Percentiles rank a stretch among this genome's conserved stretches.
These are phyloP conservation scores for Catostomus latipinnis DNA, from an alignment of 2,797 vertebrate species.

Conservation along the genomic window DNA sequence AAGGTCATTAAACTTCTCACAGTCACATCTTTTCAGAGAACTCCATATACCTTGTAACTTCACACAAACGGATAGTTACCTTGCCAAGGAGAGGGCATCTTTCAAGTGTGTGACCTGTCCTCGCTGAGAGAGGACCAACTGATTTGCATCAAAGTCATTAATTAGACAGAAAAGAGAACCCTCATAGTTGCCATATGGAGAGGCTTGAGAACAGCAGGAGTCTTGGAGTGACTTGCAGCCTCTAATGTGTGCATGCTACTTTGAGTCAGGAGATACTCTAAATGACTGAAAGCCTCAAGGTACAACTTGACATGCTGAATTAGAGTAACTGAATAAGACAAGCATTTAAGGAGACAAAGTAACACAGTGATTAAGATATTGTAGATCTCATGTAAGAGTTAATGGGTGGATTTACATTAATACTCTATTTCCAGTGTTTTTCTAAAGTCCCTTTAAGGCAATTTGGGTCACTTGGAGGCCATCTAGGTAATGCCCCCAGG, in stretches of 20 bases:
- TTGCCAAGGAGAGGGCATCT: slow-evolving; percentile 59
- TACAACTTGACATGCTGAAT: slow-evolving; percentile 45
- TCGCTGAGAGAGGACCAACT: slow-evolving; percentile 51
- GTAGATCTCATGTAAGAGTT: too few species aligned
- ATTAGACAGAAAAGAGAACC: slow-evolving; percentile 64
- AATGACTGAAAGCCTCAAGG: slow-evolving; percentile 67
- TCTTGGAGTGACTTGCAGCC: slow-evolving; percentile 59
- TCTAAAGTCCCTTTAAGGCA: too few species aligned
- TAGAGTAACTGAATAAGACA: neutral
- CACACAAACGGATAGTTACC: slow-evolving; percentile 71
- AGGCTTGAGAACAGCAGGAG: slow-evolving; percentile 57
- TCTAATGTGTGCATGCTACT: slow-evolving; percentile 62
- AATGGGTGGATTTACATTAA: too few species aligned
- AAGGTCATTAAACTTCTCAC: slow-evolving; percentile 24
- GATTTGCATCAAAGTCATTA: slow-evolving; percentile 63
- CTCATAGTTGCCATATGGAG: slow-evolving; percentile 62
- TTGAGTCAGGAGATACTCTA: slow-evolving; percentile 64
- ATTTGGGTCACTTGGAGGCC: too few species aligned
- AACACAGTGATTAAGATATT: slow-evolving; percentile 30
- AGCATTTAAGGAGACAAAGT: slow-evolving; percentile 51
- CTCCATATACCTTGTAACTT: slow-evolving; percentile 42
- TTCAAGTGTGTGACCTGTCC: slow-evolving; percentile 59
- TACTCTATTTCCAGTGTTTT: too few species aligned
- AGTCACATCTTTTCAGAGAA: slow-evolving; percentile 16
- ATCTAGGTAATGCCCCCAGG: too few species aligned